Evolutionary conservation across 2,888 invertebrate species (phyloP), one percentile per base, ranked within the genome.

Genomic region (Drosophila nr. perissopoda): DNA sequence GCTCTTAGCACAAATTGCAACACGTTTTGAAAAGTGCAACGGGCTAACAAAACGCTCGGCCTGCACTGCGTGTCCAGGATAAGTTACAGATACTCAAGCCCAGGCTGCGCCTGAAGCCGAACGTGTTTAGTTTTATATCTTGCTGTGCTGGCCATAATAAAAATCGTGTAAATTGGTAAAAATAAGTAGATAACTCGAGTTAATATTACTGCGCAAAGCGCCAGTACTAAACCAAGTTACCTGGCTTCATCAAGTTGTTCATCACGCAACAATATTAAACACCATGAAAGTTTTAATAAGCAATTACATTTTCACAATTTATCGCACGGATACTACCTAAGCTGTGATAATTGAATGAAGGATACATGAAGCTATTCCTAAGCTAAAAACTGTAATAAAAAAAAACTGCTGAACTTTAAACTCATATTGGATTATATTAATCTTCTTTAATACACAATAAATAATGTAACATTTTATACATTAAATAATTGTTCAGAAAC

Each of bases 1-100:
- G 82, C 82, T 82, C 73, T 82, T 83, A 81, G 75, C 84, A 73
- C 84, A 78, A 82, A 82, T 82, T 84, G 84, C 78, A 88, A 88
- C 89, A 86, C 75, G 89, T 86, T 83, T 73, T 66, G 56, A 73
- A 77, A 79, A 79, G 77, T 79, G 79, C 79, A 79, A 56, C 79
- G 78, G 67, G 74, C 74, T 67, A 70, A 80, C 82, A 77, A 81
- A 80, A 71, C 74, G 82, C 52, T 53, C 76, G 62, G 69, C 63
- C 63, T 74, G 68, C 68, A 78, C 48, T 66, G 68, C 70, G 74
- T 81, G 73, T 70, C 76, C 61, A 54, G 71, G 60, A 71, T 76
- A 68, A 76, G 59, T 80, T 80, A 71, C 76, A 65, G 31, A 75
- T 42, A 79, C 66, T 61, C 48, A 18, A 34, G 29, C 48, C 53